Percentiles rank a stretch among this genome's conserved stretches.
Conservation (phyloP, 2,113 vertebrate species). For the Cyprinodon tularosa region DNA sequence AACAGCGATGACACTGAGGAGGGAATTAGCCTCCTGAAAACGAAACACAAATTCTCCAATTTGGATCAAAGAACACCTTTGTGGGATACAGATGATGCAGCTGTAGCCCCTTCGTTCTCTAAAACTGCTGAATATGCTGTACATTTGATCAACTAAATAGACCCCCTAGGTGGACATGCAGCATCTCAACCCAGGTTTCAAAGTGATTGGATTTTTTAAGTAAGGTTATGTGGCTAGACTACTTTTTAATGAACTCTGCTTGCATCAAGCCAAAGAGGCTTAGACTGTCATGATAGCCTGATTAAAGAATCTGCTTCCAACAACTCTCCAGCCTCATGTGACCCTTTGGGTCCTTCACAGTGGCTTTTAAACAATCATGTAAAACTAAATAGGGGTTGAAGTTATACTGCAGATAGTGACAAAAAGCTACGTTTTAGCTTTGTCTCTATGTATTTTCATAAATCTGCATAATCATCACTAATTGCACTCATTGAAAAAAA, state of each 20-base stretch:
- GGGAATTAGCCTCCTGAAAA: constrained; percentile 47
- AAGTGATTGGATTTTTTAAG: background rate
- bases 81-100: constrained; percentile 39
- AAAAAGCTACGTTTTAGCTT: too few relatives aligned
- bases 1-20: constrained; percentile 60
- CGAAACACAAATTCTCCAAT: constrained; percentile 29
- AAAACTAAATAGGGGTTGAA: too few relatives aligned
- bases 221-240: too few relatives aligned
- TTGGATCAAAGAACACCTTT: constrained; percentile 50
- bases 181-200: background rate
- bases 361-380: too few relatives aligned
- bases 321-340: too few relatives aligned
- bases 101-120: constrained; percentile 39
- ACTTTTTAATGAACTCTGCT: background rate
- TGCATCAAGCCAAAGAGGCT: too few relatives aligned
- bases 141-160: constrained; percentile 33
- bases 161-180: background rate
- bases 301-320: too few relatives aligned
- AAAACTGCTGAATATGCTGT: constrained; percentile 16
- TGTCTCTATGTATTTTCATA: background rate
- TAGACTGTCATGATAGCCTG: background rate
- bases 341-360: too few relatives aligned
- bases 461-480: background rate
- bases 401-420: too few relatives aligned
- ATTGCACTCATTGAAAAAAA: background rate